Percentiles rank a stretch among this genome's conserved stretches.
phyloP scores from a whole-genome alignment of 2,113 vertebrate genomes.

The Dicentrarchus labrax region DNA sequence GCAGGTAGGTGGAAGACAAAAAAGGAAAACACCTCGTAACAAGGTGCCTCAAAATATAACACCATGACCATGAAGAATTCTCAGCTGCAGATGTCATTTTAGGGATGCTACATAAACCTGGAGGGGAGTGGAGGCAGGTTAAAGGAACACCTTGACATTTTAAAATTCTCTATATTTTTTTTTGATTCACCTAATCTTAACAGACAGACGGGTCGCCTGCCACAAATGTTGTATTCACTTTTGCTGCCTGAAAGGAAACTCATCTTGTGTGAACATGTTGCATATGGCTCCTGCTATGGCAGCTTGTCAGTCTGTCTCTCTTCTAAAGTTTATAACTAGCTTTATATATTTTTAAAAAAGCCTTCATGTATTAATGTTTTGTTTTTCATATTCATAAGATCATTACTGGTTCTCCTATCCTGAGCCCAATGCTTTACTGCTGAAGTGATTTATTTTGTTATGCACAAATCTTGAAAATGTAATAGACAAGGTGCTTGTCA shows the following conservation, averaged over 20 bases:
- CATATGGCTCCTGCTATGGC: neutral
- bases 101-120: conserved; percentile 5
- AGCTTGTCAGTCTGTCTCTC: conserved; percentile 18
- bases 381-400: conserved; percentile 17
- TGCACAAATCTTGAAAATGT: neutral
- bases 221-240: conserved; percentile 34
- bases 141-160: conserved; percentile 53
- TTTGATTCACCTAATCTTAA: conserved; percentile 58
- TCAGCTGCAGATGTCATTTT: conserved; percentile 41
- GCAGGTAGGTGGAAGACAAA: conserved; percentile 4
- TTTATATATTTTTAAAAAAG: conserved; percentile 2
- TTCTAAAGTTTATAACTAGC: conserved; percentile 7
- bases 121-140: conserved; percentile 33
- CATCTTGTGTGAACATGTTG: conserved; percentile 24
- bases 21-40: neutral
- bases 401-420: neutral
- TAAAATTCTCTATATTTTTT: neutral
- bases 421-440: neutral
- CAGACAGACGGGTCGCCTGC: conserved; percentile 46
- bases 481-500: conserved; percentile 23
- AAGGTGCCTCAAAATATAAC: conserved; percentile 21
- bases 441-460: conserved; percentile 12
- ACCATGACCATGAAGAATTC: conserved; percentile 28
- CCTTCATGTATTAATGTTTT: conserved; percentile 11
- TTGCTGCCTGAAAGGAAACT: conserved; percentile 12